Base-by-base conservation (phyloP, 2,888 invertebrate genomes). In the Andricus quercusramuli region DNA sequence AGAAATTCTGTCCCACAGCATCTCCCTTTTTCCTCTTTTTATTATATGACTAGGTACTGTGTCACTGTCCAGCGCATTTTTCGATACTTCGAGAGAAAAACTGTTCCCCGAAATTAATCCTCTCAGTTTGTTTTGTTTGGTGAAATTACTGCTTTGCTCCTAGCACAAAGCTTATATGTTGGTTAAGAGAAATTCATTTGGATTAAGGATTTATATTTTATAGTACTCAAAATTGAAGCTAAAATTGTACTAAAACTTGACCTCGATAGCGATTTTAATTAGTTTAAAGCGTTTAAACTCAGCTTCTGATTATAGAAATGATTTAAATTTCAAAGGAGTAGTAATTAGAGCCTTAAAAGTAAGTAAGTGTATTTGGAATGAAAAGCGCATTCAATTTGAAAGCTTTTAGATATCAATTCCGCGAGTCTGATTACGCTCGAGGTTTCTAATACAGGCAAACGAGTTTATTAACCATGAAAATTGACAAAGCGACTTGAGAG, bases 1-100 rank as follows among this genome's bases (percentile, higher is more conserved):
- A 86, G 87, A 86, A 85, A 88, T 87, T 85, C 86, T 86, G 88
- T 87, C 87, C 82, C 78, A 78, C 74, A 22, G 62, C 79, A n/a
- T n/a, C 80, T 82, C 82, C 82, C 79, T 84, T 83, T 86, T 83
- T 82, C 83, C 79, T 64, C 78, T 79, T 81, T 82, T 83, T 81
- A 79, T 77, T 79, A 80, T 81, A 70, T 77, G 68, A 80, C 80
- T 80, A 79, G 78, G 76, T 32, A 62, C 22, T 62, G 62, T 62
- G 62, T 6, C 25, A 62, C 62, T 62, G 25, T 15, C 25, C 62
- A 62, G 25, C 6, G 20, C 74, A 74, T 74, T 74, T 37, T 37
- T 74, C 74, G 37, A 74, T 56, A 74, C 29, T n/a, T n/a, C 20
- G 25, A 68, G 17, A 68, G 47, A 47, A 47, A 47, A 8, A 25